Conservation (phyloP, 23 tunicate genomes). For the Trididemnum clinides region DNA sequence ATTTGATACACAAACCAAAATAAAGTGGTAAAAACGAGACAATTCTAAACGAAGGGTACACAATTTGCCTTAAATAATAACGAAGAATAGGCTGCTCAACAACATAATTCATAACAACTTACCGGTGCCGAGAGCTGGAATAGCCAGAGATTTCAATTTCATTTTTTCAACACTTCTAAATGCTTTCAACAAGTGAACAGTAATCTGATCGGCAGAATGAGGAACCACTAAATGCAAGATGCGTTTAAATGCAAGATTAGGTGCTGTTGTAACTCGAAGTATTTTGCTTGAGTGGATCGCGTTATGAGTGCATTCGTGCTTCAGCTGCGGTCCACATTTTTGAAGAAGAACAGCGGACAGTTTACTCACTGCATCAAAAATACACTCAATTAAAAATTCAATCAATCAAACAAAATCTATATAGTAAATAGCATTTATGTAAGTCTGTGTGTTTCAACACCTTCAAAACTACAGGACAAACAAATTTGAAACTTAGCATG, state of each 20-base stretch:
- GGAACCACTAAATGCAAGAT: constrained; percentile 11
- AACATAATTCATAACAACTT: no score
- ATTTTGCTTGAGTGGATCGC: background rate
- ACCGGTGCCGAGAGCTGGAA: constrained; percentile 32
- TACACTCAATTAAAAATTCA: background rate
- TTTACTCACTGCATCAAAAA: constrained; percentile 21
- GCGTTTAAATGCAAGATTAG: background rate
- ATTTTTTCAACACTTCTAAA: background rate
- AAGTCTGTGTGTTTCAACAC: no score
- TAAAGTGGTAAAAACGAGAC: no score
- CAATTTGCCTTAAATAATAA: no score
- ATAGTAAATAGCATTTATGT: background rate
- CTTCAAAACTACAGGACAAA: background rate
- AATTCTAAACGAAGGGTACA: no score
- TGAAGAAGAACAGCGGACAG: background rate
- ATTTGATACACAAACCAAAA: no score
- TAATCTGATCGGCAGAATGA: background rate
- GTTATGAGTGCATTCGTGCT: background rate
- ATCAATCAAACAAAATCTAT: background rate
- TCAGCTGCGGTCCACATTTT: background rate
- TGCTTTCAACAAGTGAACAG: background rate
- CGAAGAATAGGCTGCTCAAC: no score
- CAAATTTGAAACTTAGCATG: no score
- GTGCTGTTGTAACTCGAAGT: background rate
- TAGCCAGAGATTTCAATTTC: background rate